These are phyloP conservation scores for Drosophila suzukii DNA, from an alignment of 1,140 invertebrate species.

Conservation along the genomic window DNA sequence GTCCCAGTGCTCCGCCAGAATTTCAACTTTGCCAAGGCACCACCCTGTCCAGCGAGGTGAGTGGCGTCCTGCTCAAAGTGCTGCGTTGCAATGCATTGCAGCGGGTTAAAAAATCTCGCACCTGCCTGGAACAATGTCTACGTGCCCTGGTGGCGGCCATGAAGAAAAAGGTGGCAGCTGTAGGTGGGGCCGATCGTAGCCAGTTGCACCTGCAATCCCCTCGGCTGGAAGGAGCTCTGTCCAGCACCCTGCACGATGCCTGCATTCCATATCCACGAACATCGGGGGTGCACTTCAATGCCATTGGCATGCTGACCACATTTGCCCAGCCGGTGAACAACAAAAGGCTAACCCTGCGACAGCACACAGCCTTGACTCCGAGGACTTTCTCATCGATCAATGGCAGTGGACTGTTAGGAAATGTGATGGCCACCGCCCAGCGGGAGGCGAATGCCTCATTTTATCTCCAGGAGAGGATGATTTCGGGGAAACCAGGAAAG, in stretches of 20 bases:
- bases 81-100: slow-evolving; percentile 90
- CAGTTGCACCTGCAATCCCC: slow-evolving; percentile 81
- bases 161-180: slow-evolving; percentile 85
- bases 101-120: slow-evolving; percentile 90
- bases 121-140: slow-evolving; percentile 92
- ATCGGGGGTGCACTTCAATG: slow-evolving; percentile 96
- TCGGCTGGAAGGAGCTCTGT: slow-evolving; percentile 76
- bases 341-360: slow-evolving; percentile 86
- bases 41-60: slow-evolving; percentile 87
- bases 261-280: slow-evolving; percentile 97
- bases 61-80: slow-evolving; percentile 88
- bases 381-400: slow-evolving; percentile 90
- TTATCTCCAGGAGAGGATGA: slow-evolving; percentile 92
- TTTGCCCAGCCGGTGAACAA: slow-evolving; percentile 92
- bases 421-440: slow-evolving; percentile 86
- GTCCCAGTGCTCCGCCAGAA: slow-evolving; percentile 87
- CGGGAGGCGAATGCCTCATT: slow-evolving; percentile 88
- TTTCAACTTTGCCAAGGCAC: slow-evolving; percentile 89
- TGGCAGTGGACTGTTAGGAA: slow-evolving; percentile 85
- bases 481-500: slow-evolving; percentile 81
- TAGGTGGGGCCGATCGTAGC: slow-evolving; percentile 76
- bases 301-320: slow-evolving; percentile 92
- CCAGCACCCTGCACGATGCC: slow-evolving; percentile 88
- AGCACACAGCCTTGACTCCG: slow-evolving; percentile 73
- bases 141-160: slow-evolving; percentile 89